A percentile compares a stretch with the other conserved stretches of the same genome.
phyloP scores from a whole-genome alignment of 2,113 vertebrate genomes.

The Pongo pygmaeus region DNA sequence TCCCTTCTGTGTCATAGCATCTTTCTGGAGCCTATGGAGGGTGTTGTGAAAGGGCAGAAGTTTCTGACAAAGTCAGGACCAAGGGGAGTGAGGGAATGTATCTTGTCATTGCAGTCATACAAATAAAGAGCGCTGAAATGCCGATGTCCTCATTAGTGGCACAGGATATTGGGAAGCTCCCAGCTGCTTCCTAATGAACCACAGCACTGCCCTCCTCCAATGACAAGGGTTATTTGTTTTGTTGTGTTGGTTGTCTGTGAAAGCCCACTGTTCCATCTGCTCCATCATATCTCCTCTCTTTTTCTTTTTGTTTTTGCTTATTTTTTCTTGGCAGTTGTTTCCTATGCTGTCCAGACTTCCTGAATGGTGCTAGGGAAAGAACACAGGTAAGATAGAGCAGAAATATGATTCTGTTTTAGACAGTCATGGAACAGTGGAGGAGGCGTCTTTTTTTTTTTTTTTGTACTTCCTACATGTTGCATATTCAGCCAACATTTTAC shows the following conservation, averaged over 20 bases:
- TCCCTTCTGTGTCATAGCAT: conserved; percentile 56
- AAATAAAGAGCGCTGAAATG: background rate
- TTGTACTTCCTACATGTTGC: background rate
- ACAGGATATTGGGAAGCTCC: background rate
- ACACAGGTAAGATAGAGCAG: background rate
- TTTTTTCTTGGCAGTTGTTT: background rate
- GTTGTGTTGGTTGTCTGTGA: background rate
- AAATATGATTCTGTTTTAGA: background rate
- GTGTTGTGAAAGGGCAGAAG: background rate
- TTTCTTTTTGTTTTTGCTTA: background rate
- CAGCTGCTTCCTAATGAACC: background rate
- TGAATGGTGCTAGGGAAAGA: background rate
- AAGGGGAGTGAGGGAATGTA: background rate
- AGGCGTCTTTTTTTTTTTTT: background rate
- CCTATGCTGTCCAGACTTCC: background rate
- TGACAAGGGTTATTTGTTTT: background rate
- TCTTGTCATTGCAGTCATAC: background rate
- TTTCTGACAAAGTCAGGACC: conserved; percentile 68
- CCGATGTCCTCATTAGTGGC: conserved; percentile 15
- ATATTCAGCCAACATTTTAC: background rate
- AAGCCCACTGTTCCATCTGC: background rate
- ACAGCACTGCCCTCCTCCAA: background rate
- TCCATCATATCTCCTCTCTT: background rate
- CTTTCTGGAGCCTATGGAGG: conserved; percentile 58
- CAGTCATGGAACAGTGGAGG: background rate